Conservation (phyloP, 2,888 invertebrate species). For the Patella pellucida region DNA sequence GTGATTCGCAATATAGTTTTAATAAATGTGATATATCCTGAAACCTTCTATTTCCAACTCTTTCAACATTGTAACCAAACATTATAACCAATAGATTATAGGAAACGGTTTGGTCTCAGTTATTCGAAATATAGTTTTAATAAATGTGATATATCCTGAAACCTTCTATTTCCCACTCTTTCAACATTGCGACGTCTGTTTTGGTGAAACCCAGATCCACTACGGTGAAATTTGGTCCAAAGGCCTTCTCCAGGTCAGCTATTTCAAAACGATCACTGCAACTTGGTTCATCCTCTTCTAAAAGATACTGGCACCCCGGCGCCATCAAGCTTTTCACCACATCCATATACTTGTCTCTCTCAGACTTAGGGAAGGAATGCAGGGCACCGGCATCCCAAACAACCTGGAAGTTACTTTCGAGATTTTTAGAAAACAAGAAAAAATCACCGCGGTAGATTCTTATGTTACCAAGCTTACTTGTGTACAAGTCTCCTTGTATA, state of each 20-base stretch:
- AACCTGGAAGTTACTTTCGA: background rate
- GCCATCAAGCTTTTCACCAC: background rate
- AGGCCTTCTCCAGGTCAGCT: background rate
- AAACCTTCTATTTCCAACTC: background rate
- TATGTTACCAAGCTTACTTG: background rate
- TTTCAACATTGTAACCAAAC: background rate
- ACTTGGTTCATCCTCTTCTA: background rate
- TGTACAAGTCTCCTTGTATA: background rate
- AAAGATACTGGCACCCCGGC: background rate
- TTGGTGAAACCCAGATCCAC: background rate
- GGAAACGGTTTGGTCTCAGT: too few relatives aligned
- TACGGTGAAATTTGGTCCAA: background rate
- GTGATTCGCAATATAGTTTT: too few relatives aligned
- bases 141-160: background rate
- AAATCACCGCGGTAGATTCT: background rate
- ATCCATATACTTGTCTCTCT: background rate
- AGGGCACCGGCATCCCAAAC: constrained; percentile 5
- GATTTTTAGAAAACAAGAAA: background rate
- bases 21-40: background rate
- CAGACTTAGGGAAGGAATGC: background rate
- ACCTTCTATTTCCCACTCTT: background rate
- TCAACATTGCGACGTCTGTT: background rate
- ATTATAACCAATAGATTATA: too few relatives aligned
- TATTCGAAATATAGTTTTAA: too few relatives aligned
- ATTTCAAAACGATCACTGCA: background rate